Percentiles rank a stretch among this genome's conserved stretches.
Evolutionary conservation across 2,113 vertebrate genomes (phyloP).

Genomic region (Etheostoma cragini): DNA sequence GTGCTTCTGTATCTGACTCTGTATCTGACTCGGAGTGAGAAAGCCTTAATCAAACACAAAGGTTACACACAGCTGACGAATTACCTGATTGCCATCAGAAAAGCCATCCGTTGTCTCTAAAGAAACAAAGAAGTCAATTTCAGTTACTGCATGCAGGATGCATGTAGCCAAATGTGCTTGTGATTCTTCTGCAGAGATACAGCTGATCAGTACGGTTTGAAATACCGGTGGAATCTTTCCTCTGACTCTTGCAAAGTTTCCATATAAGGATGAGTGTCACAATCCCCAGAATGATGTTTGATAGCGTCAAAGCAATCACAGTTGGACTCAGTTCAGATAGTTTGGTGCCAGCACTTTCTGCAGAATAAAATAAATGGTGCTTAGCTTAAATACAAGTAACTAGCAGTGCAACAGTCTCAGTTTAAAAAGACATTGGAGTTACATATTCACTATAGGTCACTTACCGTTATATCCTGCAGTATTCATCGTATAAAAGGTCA

Average conservation of each 20-base stretch:
- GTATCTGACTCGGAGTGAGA: too few species aligned
- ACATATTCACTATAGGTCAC: not conserved
- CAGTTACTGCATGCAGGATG: not conserved
- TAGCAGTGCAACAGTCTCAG: not conserved
- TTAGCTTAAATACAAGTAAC: not conserved
- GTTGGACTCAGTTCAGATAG: not conserved
- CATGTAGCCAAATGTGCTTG: not conserved
- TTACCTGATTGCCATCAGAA: not conserved
- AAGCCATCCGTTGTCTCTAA: not conserved
- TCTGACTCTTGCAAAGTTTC: not conserved
- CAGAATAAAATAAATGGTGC: not conserved
- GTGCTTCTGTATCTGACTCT: not conserved
- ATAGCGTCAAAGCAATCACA: not conserved
- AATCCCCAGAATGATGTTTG: slow-evolving; percentile 9
- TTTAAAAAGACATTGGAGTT: not conserved
- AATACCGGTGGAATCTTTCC: not conserved
- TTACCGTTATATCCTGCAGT: too few species aligned
- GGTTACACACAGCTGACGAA: too few species aligned
- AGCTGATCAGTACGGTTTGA: not conserved
- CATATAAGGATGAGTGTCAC: not conserved
- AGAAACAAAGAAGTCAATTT: not conserved
- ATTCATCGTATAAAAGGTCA: too few species aligned
- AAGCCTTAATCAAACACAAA: not conserved
- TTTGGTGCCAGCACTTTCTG: not conserved
- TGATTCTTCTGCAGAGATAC: not conserved